Percentiles rank a stretch among this genome's conserved stretches.
Evolutionary conservation across 2,888 invertebrate species (phyloP).

Genomic region (Anorthoa munda): DNA sequence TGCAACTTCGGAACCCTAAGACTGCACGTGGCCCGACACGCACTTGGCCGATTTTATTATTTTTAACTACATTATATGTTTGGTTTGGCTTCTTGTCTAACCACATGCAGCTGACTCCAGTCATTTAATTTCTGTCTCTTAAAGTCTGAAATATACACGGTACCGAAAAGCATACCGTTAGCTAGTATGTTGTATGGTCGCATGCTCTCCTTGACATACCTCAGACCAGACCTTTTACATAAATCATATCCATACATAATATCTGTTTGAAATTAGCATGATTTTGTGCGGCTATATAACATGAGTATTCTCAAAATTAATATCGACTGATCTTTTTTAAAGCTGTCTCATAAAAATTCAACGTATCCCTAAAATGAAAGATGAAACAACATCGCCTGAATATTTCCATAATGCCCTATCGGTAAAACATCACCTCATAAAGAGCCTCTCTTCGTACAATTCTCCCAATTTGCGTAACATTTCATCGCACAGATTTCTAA

Average conservation of each 20-base stretch:
- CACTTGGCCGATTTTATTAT: no score
- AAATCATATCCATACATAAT: no score
- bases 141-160: neutral
- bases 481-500: constrained; percentile 34
- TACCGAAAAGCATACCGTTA: neutral
- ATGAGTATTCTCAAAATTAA: no score
- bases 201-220: neutral
- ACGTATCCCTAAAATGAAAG: neutral
- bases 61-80: no score
- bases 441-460: constrained; percentile 40
- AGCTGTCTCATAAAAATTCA: neutral
- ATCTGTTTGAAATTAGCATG: no score
- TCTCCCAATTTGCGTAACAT: constrained; percentile 41
- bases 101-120: no score
- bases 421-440: neutral
- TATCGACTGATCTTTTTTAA: neutral
- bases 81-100: no score
- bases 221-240: no score
- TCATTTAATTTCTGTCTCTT: neutral
- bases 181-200: neutral
- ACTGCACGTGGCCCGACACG: no score
- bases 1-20: no score
- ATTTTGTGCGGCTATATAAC: no score
- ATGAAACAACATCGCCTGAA: neutral
- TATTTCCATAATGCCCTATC: constrained; percentile 23